Evolutionary conservation across 2,797 vertebrate genomes (phyloP), one percentile per base, ranked within the genome.

Genomic region (Poecilia wingei): DNA sequence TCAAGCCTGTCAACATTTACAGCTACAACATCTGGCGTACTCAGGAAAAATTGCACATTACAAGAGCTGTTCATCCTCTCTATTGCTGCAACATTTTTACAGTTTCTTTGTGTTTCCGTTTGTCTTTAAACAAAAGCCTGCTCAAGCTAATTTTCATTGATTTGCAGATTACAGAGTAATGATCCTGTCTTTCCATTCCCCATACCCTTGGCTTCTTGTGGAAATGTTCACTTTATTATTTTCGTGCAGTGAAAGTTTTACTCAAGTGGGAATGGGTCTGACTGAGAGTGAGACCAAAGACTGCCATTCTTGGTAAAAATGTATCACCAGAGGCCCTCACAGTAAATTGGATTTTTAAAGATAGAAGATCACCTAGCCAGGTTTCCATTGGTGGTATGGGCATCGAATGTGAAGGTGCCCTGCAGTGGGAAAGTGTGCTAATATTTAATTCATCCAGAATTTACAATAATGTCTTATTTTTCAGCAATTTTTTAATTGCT

Each of bases 281-380:
- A 16, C 59, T 80, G 74, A 81, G 78, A 72, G 47, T 28, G 47
- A 82, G 75, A 89, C 87, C 83, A 86, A 82, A 86, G 61, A 64
- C 68, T 84, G 49, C 33, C 46, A 78, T 47, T 41, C 31, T n/a
- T n/a, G 69, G 41, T 68, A 14, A 75, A 75, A 83, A 78, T 72
- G 36, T 39, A 75, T 70, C 73, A 84, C 84, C 28, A 33, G 41
- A 77, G 55, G 68, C 46, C 64, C 46, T 61, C 22, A 49, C 14
- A 75, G 45, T 82, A 61, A 87, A 84, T 85, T 69, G n/a, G 39
- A 79, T 79, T 82, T 80, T 83, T 83, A 82, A 84, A 84, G 78
- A 69, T 7, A 47, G 43, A 79, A 72, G 45, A 74, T 85, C 39
- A 77, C 36, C 68, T 53, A 18, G 41, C 4, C 28, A 22, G 36